A percentile compares a stretch with the other conserved stretches of the same genome.
Evolutionary conservation across 1,140 invertebrate genomes (phyloP).

Genomic region (Heliconius congener): DNA sequence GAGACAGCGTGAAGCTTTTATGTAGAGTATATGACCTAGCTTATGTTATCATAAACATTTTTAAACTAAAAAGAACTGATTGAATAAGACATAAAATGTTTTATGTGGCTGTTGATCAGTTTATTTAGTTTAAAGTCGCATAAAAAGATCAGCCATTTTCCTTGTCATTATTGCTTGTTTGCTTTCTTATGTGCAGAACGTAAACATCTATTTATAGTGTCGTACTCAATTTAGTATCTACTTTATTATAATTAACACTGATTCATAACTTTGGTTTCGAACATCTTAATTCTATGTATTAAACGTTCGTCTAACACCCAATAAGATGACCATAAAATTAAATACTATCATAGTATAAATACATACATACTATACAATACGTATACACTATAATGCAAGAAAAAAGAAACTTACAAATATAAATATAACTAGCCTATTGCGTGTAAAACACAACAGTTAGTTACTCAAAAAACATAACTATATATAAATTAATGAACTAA

Average conservation of each 20-base stretch:
- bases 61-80: conserved; percentile 15
- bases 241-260: conserved; percentile 5
- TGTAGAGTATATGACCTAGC: not conserved
- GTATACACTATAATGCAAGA: too few relatives aligned
- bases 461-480: not conserved
- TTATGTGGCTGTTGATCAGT: conserved; percentile 34
- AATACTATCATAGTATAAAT: too few relatives aligned
- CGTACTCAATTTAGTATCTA: conserved; percentile 3
- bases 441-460: not conserved
- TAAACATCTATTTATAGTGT: conserved; percentile 23
- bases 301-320: not conserved
- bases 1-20: too few relatives aligned
- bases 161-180: conserved; percentile 27
- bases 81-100: conserved; percentile 35
- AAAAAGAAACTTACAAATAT: not conserved
- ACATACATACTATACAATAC: too few relatives aligned
- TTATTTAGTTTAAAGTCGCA: conserved; percentile 32
- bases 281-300: not conserved
- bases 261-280: not conserved
- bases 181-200: conserved; percentile 14
- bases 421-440: not conserved
- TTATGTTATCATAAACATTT: conserved; percentile 8
- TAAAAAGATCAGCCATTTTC: conserved; percentile 30
- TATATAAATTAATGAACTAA: not conserved
- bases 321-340: not conserved